A percentile compares a stretch with the other conserved stretches of the same genome.
Conservation (phyloP, 2,888 invertebrate species). For the Caradrina clavipalpis region DNA sequence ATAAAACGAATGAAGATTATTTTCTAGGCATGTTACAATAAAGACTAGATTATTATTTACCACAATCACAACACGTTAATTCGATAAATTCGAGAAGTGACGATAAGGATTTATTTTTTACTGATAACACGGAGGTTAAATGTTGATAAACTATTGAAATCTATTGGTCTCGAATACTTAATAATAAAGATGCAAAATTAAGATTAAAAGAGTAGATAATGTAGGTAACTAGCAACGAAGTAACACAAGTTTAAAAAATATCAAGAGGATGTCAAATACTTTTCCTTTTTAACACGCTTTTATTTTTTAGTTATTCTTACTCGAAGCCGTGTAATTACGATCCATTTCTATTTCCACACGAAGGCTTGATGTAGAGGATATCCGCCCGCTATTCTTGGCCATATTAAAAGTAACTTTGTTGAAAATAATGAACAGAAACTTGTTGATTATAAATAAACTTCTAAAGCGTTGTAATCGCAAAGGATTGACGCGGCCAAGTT, state of each 20-base stretch:
- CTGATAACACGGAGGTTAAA: constrained; percentile 47
- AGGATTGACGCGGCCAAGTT: background rate
- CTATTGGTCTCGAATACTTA: constrained; percentile 48
- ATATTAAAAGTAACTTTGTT: background rate
- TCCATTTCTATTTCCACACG: constrained; percentile 17
- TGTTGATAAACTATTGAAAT: constrained; percentile 63
- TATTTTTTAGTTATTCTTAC: background rate
- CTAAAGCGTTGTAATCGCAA: background rate
- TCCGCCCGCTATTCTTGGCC: background rate
- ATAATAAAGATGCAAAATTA: constrained; percentile 29
- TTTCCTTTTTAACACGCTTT: too few relatives aligned
- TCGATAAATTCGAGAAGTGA: constrained; percentile 31
- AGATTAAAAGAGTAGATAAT: constrained; percentile 24
- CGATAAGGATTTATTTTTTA: constrained; percentile 21
- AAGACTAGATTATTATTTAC: background rate
- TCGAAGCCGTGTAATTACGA: background rate
- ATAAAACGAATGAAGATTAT: too few relatives aligned
- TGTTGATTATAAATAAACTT: constrained; percentile 5
- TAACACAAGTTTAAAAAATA: constrained; percentile 19
- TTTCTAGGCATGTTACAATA: background rate
- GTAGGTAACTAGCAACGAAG: constrained; percentile 6
- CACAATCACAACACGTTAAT: constrained; percentile 33
- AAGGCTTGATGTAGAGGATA: constrained; percentile 11
- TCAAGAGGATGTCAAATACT: background rate
- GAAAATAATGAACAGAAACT: constrained; percentile 1